Conservation (phyloP, 2,113 vertebrate species). For the Eupsittula cactorum region DNA sequence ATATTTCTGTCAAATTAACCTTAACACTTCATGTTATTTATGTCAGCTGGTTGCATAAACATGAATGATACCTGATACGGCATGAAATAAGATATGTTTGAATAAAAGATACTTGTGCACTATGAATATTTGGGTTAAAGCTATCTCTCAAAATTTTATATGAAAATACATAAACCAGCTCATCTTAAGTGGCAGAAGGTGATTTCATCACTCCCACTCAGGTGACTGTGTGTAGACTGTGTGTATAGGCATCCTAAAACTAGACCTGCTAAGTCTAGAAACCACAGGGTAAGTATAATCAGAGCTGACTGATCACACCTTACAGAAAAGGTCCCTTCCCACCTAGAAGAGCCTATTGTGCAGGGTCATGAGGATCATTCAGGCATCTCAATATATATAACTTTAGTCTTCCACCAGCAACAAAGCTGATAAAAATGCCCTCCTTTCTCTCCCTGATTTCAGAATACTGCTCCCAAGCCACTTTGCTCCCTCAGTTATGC, state of each 20-base stretch:
- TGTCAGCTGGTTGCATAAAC: not conserved
- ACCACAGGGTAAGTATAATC: not conserved
- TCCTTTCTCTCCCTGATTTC: not conserved
- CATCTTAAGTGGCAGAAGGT: not conserved
- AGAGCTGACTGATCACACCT: not conserved
- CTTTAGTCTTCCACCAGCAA: not conserved
- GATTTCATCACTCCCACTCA: not conserved
- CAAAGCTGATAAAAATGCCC: not conserved
- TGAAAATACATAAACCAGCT: not conserved
- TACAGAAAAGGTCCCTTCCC: not conserved
- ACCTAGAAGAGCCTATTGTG: not conserved
- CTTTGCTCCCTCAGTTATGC: not conserved
- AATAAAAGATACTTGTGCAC: not conserved
- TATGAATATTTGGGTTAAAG: not conserved
- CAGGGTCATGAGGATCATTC: not conserved
- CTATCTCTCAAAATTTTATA: not conserved
- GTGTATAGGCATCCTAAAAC: not conserved
- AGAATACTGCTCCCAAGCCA: not conserved
- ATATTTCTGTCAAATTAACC: conserved; percentile 25
- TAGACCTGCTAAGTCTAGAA: not conserved
- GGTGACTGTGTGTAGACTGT: not conserved
- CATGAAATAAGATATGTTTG: not conserved
- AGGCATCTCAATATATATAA: not conserved
- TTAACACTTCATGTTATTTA: not conserved
- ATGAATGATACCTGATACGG: not conserved